These are phyloP conservation scores for Arctopsyche grandis DNA, from an alignment of 1,140 invertebrate species.

Conservation along the genomic window DNA sequence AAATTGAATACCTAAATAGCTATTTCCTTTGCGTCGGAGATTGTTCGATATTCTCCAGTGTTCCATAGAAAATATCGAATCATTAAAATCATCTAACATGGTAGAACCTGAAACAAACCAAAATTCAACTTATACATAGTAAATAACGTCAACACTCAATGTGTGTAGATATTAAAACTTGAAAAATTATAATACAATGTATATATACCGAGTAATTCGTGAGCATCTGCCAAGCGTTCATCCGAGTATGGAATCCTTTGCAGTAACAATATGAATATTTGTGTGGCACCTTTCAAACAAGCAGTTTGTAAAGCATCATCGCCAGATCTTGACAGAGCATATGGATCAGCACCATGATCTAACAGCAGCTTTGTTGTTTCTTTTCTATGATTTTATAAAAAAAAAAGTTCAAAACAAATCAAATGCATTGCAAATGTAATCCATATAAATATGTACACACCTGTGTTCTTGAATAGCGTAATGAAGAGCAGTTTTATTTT, in stretches of 20 bases:
- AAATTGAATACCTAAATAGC: conserved; percentile 58
- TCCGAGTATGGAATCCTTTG: conserved; percentile 71
- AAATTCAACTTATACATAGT: conserved; percentile 24
- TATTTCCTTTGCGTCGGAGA: conserved; percentile 63
- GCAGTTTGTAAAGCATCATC: conserved; percentile 93
- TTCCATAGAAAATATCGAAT: conserved; percentile 71
- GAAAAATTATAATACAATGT: no score
- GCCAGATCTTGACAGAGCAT: conserved; percentile 80
- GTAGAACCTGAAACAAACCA: conserved; percentile 66
- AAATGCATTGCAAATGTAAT: conserved; percentile 31
- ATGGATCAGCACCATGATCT: conserved; percentile 81
- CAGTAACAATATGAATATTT: conserved; percentile 83
- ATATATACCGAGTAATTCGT: conserved; percentile 80
- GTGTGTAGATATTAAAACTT: no score
- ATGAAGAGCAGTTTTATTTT: conserved; percentile 92
- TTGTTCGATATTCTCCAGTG: conserved; percentile 76
- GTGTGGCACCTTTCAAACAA: conserved; percentile 85
- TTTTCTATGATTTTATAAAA: conserved; percentile 63
- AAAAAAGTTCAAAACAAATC: conserved; percentile 47
- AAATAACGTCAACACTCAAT: no score
- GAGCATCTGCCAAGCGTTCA: conserved; percentile 81
- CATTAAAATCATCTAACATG: conserved; percentile 84
- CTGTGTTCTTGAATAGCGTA: conserved; percentile 92
- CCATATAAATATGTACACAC: conserved; percentile 51
- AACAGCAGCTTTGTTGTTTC: conserved; percentile 87